Percentiles rank a stretch among this genome's conserved stretches.
phyloP scores from a whole-genome alignment of 2,797 vertebrate genomes.

The Florisuga fusca region DNA sequence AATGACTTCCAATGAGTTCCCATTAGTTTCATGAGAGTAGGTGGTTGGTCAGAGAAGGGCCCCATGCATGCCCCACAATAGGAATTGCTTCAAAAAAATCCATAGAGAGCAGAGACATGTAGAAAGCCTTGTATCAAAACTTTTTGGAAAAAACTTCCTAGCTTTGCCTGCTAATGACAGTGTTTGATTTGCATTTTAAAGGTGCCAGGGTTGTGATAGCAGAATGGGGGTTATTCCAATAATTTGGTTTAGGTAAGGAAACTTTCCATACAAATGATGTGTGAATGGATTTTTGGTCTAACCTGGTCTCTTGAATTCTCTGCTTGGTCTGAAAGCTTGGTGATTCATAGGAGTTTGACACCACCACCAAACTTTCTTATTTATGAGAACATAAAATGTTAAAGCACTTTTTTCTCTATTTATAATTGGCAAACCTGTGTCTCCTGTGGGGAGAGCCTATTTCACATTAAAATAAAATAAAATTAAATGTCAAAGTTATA shows the following conservation, averaged over 20 bases:
- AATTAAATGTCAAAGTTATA: constrained; percentile 10
- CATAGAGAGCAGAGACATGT: neutral
- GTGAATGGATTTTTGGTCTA: neutral
- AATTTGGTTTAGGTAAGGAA: neutral
- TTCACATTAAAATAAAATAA: constrained; percentile 30
- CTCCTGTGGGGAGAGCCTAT: neutral
- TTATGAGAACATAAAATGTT: constrained; percentile 34
- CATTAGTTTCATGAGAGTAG: neutral
- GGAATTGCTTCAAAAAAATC: neutral
- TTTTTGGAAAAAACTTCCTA: neutral
- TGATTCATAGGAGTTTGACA: constrained; percentile 17
- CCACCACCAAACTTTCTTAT: neutral
- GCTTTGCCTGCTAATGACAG: neutral
- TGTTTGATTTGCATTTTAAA: neutral
- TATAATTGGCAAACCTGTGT: neutral
- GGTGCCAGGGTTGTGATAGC: neutral
- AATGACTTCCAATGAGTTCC: neutral
- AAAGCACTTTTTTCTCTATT: neutral
- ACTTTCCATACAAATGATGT: neutral
- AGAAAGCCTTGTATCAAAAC: neutral
- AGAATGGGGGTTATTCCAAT: neutral
- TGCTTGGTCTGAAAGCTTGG: neutral
- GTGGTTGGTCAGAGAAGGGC: neutral
- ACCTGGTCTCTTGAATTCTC: neutral
- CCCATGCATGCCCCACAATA: fast-evolving